Conservation (phyloP, 2,888 invertebrate species). For the Synergus itoensis region DNA sequence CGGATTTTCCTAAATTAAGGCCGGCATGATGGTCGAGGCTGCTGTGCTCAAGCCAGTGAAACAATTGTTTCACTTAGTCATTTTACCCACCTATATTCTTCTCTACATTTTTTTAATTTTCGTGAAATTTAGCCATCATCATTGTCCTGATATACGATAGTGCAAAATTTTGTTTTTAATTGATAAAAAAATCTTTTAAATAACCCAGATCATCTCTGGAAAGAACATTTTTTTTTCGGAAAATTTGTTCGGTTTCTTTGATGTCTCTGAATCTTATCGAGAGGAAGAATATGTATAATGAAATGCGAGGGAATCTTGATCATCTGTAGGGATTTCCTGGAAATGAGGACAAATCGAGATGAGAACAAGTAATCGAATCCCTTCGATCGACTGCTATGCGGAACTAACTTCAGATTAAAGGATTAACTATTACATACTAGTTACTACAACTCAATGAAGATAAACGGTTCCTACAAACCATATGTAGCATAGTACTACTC, state of each 20-base stretch:
- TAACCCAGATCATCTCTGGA: no score
- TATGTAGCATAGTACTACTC: neutral
- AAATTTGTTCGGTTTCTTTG: neutral
- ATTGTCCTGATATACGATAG: no score
- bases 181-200: no score
- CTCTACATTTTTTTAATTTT: no score
- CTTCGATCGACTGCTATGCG: slow-evolving; percentile 11
- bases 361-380: slow-evolving; percentile 31
- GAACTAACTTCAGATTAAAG: slow-evolving; percentile 36
- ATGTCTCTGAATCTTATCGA: neutral
- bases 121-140: no score
- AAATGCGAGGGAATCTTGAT: slow-evolving; percentile 3
- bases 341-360: neutral
- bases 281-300: neutral
- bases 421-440: slow-evolving; percentile 43
- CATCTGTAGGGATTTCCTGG: neutral
- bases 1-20: slow-evolving; percentile 56
- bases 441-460: slow-evolving; percentile 42
- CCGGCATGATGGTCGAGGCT: slow-evolving; percentile 50
- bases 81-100: neutral
- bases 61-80: slow-evolving; percentile 51
- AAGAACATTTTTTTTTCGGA: neutral
- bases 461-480: slow-evolving; percentile 30
- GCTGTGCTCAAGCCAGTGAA: slow-evolving; percentile 48
- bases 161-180: no score